A percentile compares a stretch with the other conserved stretches of the same genome.
These are phyloP conservation scores for Dryobates pubescens DNA, from an alignment of 2,797 vertebrate genomes.

Conservation along the genomic window DNA sequence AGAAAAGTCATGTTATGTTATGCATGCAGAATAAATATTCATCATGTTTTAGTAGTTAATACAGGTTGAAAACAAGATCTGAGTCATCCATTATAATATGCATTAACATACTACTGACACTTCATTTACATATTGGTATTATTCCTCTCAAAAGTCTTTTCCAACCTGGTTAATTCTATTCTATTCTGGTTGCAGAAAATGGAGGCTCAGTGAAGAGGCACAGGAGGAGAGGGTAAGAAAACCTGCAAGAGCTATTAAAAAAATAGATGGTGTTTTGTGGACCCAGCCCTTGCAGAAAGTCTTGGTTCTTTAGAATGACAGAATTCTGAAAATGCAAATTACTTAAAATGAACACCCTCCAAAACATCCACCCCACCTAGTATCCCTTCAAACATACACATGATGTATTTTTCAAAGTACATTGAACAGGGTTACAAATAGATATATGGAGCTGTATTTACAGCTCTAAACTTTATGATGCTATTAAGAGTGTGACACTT, in stretches of 20 bases:
- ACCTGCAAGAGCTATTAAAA: background rate
- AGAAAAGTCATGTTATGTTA: background rate
- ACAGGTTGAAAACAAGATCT: background rate
- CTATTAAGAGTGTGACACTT: background rate
- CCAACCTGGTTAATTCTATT: too few relatives aligned
- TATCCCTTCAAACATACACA: background rate
- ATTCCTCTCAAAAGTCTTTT: too few relatives aligned
- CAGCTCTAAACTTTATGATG: background rate
- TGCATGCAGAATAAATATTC: background rate
- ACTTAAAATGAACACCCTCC: too few relatives aligned
- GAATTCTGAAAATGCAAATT: background rate
- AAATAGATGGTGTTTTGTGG: background rate
- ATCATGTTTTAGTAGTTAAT: background rate
- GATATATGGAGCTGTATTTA: background rate
- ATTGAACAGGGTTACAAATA: background rate
- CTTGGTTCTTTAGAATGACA: background rate
- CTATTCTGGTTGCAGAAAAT: too few relatives aligned
- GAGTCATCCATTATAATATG: background rate
- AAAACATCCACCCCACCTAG: too few relatives aligned
- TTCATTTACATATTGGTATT: background rate
- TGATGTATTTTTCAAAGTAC: too few relatives aligned
- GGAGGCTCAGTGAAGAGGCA: background rate
- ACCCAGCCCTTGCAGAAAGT: background rate
- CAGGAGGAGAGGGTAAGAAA: background rate
- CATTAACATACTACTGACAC: background rate